Conservation (phyloP, 2,888 invertebrate genomes). For the Gnatocerus cornutus region DNA sequence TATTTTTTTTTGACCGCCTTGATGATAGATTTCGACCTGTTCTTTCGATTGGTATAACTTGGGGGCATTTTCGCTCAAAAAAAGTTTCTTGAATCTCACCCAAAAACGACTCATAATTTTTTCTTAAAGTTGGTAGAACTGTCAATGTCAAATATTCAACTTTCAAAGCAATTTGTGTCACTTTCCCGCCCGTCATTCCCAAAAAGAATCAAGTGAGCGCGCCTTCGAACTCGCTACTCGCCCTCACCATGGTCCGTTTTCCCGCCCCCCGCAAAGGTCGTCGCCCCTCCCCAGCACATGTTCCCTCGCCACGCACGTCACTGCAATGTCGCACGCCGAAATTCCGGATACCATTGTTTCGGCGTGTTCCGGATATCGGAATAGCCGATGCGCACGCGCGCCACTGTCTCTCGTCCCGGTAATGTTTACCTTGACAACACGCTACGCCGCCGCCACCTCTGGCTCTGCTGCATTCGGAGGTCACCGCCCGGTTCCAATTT, state of each 20-base stretch:
- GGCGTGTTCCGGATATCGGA: slow-evolving; percentile 45
- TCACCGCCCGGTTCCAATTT: slow-evolving; percentile 48
- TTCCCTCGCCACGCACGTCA: neutral
- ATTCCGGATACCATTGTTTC: slow-evolving; percentile 38
- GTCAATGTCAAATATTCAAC: too few species aligned
- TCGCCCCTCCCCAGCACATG: slow-evolving; percentile 8
- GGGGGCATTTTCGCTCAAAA: too few species aligned
- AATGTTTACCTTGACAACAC: slow-evolving; percentile 50
- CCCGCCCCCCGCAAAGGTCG: neutral
- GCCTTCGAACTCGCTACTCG: neutral
- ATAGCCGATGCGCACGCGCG: slow-evolving; percentile 35
- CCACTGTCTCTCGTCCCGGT: slow-evolving; percentile 36
- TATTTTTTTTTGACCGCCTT: too few species aligned
- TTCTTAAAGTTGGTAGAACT: too few species aligned
- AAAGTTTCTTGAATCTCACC: too few species aligned
- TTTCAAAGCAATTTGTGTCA: too few species aligned
- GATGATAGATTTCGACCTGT: too few species aligned
- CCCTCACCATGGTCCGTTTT: neutral
- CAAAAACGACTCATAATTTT: too few species aligned
- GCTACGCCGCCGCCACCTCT: slow-evolving; percentile 38
- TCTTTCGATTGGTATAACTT: too few species aligned
- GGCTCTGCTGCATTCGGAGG: slow-evolving; percentile 43
- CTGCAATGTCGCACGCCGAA: slow-evolving; percentile 33
- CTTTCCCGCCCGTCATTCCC: too few species aligned
- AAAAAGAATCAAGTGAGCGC: too few species aligned